Conservation (phyloP, 2,888 invertebrate species). For the Lasioglossum oenotherae region DNA sequence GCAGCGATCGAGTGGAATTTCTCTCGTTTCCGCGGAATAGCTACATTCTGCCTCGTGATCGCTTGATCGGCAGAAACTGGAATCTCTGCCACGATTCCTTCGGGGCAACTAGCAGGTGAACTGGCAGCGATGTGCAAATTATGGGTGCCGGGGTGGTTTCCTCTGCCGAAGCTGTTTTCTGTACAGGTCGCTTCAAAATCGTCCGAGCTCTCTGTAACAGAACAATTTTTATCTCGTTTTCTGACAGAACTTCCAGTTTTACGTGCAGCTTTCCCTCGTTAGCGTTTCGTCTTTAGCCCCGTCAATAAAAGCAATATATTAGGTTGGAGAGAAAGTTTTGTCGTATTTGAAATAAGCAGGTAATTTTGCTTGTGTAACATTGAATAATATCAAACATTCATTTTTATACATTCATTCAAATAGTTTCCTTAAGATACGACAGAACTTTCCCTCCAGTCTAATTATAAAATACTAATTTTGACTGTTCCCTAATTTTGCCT, state of each 20-base stretch:
- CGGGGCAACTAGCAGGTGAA: background rate
- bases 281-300: background rate
- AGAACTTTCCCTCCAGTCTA: too few relatives aligned
- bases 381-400: too few relatives aligned
- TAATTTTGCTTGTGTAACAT: too few relatives aligned
- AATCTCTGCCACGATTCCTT: background rate
- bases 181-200: background rate
- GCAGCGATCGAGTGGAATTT: conserved; percentile 3
- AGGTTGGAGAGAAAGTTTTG: too few relatives aligned
- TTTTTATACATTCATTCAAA: too few relatives aligned
- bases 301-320: too few relatives aligned
- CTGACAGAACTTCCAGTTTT: background rate
- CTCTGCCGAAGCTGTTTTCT: background rate
- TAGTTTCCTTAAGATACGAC: too few relatives aligned
- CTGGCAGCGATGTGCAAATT: background rate
- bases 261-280: background rate
- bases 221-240: background rate
- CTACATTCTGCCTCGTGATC: background rate
- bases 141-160: background rate
- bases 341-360: too few relatives aligned
- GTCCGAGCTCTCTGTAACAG: background rate
- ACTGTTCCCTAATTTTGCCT: too few relatives aligned
- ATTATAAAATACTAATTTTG: too few relatives aligned
- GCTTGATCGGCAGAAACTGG: background rate
- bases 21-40: background rate